Conservation (phyloP, 2,113 vertebrate species). For the Triplophysa rosa region DNA sequence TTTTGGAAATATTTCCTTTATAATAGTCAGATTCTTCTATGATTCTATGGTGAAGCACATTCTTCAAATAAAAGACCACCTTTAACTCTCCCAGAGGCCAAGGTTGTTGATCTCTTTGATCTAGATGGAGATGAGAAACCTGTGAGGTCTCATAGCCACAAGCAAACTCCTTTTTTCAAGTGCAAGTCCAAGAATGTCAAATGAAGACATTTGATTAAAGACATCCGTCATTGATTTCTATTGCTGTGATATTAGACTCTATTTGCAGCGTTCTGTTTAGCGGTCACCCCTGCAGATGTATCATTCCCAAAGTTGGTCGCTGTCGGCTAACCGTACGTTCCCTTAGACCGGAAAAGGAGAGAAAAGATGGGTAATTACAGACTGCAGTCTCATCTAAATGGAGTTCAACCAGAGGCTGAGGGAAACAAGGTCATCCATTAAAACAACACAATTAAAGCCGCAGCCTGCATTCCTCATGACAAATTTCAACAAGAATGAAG, state of each 20-base stretch:
- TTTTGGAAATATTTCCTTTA: neutral
- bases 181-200: neutral
- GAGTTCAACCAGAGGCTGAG: constrained; percentile 73
- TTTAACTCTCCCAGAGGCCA: constrained; percentile 48
- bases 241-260: constrained; percentile 10
- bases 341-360: constrained; percentile 64
- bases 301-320: constrained; percentile 13
- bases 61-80: constrained; percentile 14
- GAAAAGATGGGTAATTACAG: constrained; percentile 77
- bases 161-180: constrained; percentile 36
- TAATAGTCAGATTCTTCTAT: neutral
- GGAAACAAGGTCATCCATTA: constrained; percentile 65
- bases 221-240: constrained; percentile 3
- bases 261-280: constrained; percentile 5
- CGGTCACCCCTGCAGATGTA: neutral
- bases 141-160: constrained; percentile 56
- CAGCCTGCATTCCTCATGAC: constrained; percentile 64
- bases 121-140: constrained; percentile 54
- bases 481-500: constrained; percentile 57
- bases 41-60: neutral
- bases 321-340: constrained; percentile 53
- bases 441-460: constrained; percentile 56
- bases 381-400: constrained; percentile 66
- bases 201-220: neutral
- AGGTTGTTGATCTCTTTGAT: constrained; percentile 46